Evolutionary conservation across 2,888 invertebrate genomes (phyloP).

Genomic region (Drosophila maculinotata): DNA sequence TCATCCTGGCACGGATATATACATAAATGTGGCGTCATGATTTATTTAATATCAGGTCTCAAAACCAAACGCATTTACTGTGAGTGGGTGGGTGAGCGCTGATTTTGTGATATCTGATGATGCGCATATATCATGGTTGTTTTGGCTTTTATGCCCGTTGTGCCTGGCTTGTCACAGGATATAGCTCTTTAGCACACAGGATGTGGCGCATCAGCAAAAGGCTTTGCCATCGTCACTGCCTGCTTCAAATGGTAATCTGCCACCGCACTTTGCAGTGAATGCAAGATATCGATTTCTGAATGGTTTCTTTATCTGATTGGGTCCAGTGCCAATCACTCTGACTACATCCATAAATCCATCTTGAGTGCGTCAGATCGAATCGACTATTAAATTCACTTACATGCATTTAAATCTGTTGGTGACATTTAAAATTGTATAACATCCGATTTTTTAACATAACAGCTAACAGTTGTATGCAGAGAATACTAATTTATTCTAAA

Average conservation of each 20-base stretch:
- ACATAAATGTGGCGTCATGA: conserved; percentile 24
- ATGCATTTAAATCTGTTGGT: background rate
- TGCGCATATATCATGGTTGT: conserved; percentile 45
- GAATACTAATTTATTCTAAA: too few species aligned
- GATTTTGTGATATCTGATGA: conserved; percentile 43
- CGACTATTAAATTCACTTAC: background rate
- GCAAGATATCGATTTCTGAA: conserved; percentile 24
- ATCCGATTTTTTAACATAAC: too few species aligned
- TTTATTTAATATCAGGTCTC: conserved; percentile 54
- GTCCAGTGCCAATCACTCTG: conserved; percentile 4
- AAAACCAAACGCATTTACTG: conserved; percentile 39
- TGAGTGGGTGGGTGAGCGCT: conserved; percentile 7
- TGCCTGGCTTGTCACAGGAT: conserved; percentile 57
- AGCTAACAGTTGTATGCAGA: too few species aligned
- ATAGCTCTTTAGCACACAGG: conserved; percentile 61
- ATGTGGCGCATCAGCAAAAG: conserved; percentile 48
- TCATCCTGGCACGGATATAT: conserved; percentile 32
- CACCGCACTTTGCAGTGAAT: background rate
- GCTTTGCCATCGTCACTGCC: conserved; percentile 4
- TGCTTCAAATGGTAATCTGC: conserved; percentile 18
- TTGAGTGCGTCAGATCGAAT: background rate
- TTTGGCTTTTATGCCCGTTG: conserved; percentile 41
- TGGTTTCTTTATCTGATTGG: conserved; percentile 7
- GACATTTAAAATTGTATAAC: background rate
- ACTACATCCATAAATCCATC: background rate